These are phyloP conservation scores for Diorhabda elongata DNA, from an alignment of 1,140 invertebrate species.

Conservation along the genomic window DNA sequence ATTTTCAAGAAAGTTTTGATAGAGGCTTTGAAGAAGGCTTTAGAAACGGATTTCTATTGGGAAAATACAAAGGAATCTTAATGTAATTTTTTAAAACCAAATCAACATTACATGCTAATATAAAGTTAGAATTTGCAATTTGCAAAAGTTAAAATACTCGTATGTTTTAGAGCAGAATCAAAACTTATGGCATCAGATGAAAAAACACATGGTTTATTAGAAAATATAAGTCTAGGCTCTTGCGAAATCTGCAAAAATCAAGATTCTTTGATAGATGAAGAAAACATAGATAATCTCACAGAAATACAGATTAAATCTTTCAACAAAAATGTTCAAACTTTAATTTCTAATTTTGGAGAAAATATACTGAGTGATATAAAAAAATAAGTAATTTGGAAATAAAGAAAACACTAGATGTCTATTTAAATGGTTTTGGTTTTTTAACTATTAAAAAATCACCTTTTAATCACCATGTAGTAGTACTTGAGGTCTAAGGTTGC, in stretches of 20 bases:
- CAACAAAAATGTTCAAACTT: background rate
- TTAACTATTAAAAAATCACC: too few species aligned
- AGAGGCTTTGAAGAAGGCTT: conserved; percentile 46
- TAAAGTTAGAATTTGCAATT: background rate
- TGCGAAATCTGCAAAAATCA: conserved; percentile 28
- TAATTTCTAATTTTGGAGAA: background rate
- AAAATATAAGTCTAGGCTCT: conserved; percentile 22
- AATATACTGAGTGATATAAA: background rate
- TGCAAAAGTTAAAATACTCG: background rate
- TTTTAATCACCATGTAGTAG: too few species aligned
- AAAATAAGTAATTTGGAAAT: too few species aligned
- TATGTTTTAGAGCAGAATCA: conserved; percentile 12
- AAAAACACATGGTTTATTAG: conserved; percentile 3
- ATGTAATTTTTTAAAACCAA: conserved; percentile 24
- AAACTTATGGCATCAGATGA: background rate
- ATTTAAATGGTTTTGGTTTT: too few species aligned
- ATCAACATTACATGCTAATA: background rate
- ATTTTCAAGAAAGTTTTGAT: conserved; percentile 57
- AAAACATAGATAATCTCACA: background rate
- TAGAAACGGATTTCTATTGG: conserved; percentile 27
- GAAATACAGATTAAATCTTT: conserved; percentile 7
- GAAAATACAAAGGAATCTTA: conserved; percentile 47
- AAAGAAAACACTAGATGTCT: too few species aligned
- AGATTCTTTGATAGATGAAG: conserved; percentile 8
- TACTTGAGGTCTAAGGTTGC: too few species aligned